Percentiles rank a stretch among this genome's conserved stretches.
Conservation (phyloP, 2,113 vertebrate species). For the Burhinus oedicnemus region DNA sequence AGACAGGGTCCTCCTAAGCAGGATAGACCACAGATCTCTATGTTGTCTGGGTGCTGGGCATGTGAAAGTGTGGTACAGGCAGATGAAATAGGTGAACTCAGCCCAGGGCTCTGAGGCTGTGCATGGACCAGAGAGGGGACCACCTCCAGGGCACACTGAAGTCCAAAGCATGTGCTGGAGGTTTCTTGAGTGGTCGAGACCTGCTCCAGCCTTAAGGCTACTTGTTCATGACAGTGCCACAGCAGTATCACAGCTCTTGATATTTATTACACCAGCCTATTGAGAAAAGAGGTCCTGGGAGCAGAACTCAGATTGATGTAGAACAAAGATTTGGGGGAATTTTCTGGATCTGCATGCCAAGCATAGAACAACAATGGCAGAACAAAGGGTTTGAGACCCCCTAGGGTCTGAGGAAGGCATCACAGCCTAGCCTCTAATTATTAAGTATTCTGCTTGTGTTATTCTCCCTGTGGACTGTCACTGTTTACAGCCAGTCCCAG, state of each 20-base stretch:
- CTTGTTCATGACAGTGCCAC: background rate
- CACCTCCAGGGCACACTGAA: background rate
- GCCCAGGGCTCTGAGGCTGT: background rate
- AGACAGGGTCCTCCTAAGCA: background rate
- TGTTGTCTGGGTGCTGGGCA: background rate
- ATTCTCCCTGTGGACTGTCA: background rate
- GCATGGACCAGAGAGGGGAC: background rate
- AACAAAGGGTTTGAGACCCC: background rate
- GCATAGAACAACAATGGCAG: background rate
- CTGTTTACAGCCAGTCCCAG: background rate
- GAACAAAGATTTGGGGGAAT: background rate
- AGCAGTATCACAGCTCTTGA: background rate
- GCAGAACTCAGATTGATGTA: background rate
- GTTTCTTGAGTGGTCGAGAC: background rate
- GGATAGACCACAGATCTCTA: background rate
- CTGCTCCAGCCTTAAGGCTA: background rate
- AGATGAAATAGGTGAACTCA: background rate
- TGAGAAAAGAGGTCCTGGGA: background rate
- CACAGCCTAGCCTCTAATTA: background rate
- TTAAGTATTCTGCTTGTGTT: background rate
- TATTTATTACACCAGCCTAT: background rate
- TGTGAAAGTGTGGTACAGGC: accelerated
- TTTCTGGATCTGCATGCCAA: background rate
- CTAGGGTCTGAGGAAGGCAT: background rate
- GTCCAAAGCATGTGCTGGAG: background rate